Conservation (phyloP, 1,140 invertebrate genomes). For the silkworm (Bombyx mori) region DNA sequence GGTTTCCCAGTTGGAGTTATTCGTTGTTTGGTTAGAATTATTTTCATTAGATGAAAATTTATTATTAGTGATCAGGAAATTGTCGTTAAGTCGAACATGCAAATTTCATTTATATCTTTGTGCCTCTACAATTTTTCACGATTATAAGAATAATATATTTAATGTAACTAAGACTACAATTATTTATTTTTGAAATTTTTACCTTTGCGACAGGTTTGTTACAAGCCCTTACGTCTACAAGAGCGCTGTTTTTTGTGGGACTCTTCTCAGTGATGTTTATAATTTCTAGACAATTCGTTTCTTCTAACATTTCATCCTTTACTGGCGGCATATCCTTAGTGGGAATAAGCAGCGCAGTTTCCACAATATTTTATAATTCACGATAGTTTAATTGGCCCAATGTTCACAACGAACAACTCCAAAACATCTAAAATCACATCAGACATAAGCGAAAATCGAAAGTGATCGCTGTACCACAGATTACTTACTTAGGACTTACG, state of each 20-base stretch:
- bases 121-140: no score
- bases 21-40: no score
- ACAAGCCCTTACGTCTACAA: slow-evolving; percentile 68
- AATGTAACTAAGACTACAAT: background rate
- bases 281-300: slow-evolving; percentile 64
- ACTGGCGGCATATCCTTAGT: slow-evolving; percentile 64
- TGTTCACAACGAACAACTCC: no score
- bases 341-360: slow-evolving; percentile 5
- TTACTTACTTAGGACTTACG: no score
- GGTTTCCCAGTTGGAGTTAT: no score
- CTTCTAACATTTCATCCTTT: slow-evolving; percentile 65
- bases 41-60: no score
- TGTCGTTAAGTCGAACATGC: no score
- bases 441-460: background rate
- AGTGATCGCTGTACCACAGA: no score
- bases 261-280: slow-evolving; percentile 64
- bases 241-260: slow-evolving; percentile 54
- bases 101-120: no score
- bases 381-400: no score
- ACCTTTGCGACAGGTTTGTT: slow-evolving; percentile 69
- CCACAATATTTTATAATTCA: background rate
- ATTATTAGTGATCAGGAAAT: no score
- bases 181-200: slow-evolving; percentile 18
- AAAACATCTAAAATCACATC: slow-evolving; percentile 1
- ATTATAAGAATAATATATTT: no score